These are phyloP conservation scores for Thumatha senex DNA, from an alignment of 2,888 invertebrate species.

Conservation along the genomic window DNA sequence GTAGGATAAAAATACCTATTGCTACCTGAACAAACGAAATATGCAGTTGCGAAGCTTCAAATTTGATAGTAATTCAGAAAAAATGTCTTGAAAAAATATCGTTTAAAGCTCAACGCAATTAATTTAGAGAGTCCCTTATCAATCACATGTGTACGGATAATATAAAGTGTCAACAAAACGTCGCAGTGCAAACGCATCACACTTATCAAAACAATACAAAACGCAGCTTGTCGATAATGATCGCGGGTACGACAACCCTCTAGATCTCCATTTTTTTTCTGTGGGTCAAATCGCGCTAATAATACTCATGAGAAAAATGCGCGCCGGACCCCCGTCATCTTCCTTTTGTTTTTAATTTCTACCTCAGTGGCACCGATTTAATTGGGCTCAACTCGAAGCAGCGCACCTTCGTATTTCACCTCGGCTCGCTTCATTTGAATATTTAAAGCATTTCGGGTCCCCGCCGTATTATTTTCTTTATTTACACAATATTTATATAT, in stretches of 20 bases:
- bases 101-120: slow-evolving; percentile 34
- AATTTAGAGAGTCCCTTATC: slow-evolving; percentile 50
- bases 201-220: slow-evolving; percentile 83
- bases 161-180: slow-evolving; percentile 75
- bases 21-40: too few relatives aligned
- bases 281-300: slow-evolving; percentile 82
- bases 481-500: slow-evolving; percentile 83
- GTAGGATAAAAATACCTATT: too few relatives aligned
- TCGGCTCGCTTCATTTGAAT: slow-evolving; percentile 82
- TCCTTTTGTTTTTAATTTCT: slow-evolving; percentile 84
- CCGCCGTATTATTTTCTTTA: slow-evolving; percentile 78
- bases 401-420: slow-evolving; percentile 83
- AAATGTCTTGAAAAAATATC: slow-evolving; percentile 11
- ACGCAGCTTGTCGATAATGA: slow-evolving; percentile 79
- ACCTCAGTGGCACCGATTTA: slow-evolving; percentile 84
- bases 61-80: too few relatives aligned
- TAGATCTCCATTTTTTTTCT: slow-evolving; percentile 76
- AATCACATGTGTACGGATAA: slow-evolving; percentile 66
- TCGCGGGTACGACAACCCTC: slow-evolving; percentile 75
- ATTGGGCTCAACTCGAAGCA: slow-evolving; percentile 81
- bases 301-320: slow-evolving; percentile 83
- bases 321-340: slow-evolving; percentile 76
- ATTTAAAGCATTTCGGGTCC: slow-evolving; percentile 82
- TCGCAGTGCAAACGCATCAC: slow-evolving; percentile 61
- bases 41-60: too few relatives aligned